These are phyloP conservation scores for Saccostrea cuccullata DNA, from an alignment of 1,140 invertebrate genomes.

Conservation along the genomic window DNA sequence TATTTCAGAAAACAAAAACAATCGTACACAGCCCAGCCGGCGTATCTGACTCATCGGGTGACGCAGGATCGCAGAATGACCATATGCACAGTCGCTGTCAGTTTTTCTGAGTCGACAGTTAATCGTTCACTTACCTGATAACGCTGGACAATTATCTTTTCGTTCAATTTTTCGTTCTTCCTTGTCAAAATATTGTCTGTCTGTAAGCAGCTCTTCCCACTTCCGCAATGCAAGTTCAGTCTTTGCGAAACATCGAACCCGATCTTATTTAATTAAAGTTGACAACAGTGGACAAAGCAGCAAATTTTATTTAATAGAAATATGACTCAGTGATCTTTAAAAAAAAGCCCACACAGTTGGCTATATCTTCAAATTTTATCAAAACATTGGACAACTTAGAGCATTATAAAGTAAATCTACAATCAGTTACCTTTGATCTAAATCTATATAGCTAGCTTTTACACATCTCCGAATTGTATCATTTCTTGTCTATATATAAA, in stretches of 20 bases:
- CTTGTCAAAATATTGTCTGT: constrained; percentile 26
- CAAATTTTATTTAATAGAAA: too few species aligned
- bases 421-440: too few species aligned
- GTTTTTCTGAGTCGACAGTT: not conserved
- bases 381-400: too few species aligned
- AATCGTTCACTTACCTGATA: not conserved
- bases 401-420: too few species aligned
- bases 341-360: too few species aligned
- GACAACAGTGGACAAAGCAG: too few species aligned
- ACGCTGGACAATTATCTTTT: not conserved
- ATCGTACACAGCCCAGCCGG: not conserved
- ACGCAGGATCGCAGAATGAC: not conserved
- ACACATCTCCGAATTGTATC: too few species aligned
- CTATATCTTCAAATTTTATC: too few species aligned
- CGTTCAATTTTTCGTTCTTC: not conserved
- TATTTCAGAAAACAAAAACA: too few species aligned
- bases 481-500: too few species aligned
- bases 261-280: constrained; percentile 20
- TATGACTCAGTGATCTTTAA: too few species aligned
- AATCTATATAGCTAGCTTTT: too few species aligned
- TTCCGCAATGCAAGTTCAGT: not conserved
- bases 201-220: not conserved
- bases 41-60: not conserved
- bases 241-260: not conserved
- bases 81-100: not conserved